Percentiles rank a stretch among this genome's conserved stretches.
These are phyloP conservation scores for Aleiodes leptofemur DNA, from an alignment of 2,888 invertebrate species.

Conservation along the genomic window DNA sequence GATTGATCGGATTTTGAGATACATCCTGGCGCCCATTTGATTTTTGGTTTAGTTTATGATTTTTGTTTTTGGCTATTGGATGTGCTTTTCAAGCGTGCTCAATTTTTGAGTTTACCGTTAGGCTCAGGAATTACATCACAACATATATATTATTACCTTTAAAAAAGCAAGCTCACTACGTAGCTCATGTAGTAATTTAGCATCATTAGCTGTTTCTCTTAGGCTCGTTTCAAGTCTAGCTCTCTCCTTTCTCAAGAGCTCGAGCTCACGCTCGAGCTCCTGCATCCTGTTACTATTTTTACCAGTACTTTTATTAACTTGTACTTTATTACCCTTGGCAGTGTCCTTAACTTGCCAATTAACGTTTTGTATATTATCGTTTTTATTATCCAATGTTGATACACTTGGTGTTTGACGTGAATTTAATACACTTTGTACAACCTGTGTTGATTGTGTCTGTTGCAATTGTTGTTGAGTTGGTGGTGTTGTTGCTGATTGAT, in stretches of 20 bases:
- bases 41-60: too few species aligned
- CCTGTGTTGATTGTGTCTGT: constrained; percentile 75
- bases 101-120: too few species aligned
- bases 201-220: constrained; percentile 62
- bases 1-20: too few species aligned
- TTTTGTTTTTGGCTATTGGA: too few species aligned
- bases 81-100: too few species aligned
- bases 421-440: constrained; percentile 64
- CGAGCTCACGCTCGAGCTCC: constrained; percentile 83
- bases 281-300: constrained; percentile 74
- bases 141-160: constrained; percentile 65
- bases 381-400: constrained; percentile 55
- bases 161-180: constrained; percentile 69
- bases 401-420: constrained; percentile 57
- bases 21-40: too few species aligned
- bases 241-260: constrained; percentile 82
- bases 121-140: too few species aligned
- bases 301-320: constrained; percentile 76
- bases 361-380: constrained; percentile 53
- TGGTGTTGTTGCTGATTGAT: constrained; percentile 57
- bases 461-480: constrained; percentile 66
- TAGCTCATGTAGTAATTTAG: constrained; percentile 68
- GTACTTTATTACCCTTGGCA: constrained; percentile 62
- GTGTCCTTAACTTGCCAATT: constrained; percentile 60
- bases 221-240: constrained; percentile 81